Conservation (phyloP, 1,140 invertebrate genomes). For the Vanessa tameamea region DNA sequence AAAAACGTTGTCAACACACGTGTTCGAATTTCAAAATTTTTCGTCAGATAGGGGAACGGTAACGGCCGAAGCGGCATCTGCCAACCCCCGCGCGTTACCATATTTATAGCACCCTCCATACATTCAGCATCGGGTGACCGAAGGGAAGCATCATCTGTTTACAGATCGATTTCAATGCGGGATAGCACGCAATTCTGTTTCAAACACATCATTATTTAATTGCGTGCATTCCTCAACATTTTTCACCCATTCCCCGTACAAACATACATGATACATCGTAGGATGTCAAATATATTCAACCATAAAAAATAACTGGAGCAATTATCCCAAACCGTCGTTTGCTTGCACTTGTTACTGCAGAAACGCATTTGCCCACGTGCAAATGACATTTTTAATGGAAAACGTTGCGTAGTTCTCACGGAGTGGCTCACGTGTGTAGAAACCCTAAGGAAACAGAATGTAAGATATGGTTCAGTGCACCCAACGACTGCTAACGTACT, state of each 20-base stretch:
- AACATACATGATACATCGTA: neutral
- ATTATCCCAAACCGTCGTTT: neutral
- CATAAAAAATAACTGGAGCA: neutral
- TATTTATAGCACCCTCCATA: conserved; percentile 48
- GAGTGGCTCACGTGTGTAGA: conserved; percentile 46
- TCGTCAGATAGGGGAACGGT: conserved; percentile 65
- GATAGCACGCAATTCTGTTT: conserved; percentile 44
- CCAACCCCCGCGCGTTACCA: conserved; percentile 59
- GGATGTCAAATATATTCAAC: neutral
- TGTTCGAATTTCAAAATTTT: conserved; percentile 70
- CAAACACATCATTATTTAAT: conserved; percentile 19
- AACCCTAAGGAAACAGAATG: conserved; percentile 65
- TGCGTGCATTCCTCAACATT: neutral
- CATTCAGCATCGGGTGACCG: conserved; percentile 47
- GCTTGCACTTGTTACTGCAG: conserved; percentile 54
- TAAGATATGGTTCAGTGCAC: conserved; percentile 70
- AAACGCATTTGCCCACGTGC: conserved; percentile 51
- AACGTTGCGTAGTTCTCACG: conserved; percentile 62
- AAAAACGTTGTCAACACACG: conserved; percentile 46
- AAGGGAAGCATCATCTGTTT: conserved; percentile 50
- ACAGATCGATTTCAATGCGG: conserved; percentile 44
- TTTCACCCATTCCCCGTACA: no score
- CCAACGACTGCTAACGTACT: conserved; percentile 56
- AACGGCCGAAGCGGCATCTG: conserved; percentile 72
- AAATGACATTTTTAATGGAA: conserved; percentile 50